Evolutionary conservation across 2,888 invertebrate genomes (phyloP).

Genomic region (Eupeodes luniger): DNA sequence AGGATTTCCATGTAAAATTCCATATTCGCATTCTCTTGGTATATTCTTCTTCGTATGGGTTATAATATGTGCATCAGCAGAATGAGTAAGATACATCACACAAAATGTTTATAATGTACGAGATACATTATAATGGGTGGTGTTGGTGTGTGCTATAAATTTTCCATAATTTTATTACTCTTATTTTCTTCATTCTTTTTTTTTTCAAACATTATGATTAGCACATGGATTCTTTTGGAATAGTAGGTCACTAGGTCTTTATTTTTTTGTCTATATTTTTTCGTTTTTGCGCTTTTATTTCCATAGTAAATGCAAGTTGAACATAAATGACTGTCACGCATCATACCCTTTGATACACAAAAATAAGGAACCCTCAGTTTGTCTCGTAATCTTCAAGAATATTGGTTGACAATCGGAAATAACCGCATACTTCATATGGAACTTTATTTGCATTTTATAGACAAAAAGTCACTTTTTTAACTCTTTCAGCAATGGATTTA

Average conservation of each 20-base stretch:
- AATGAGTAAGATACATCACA: slow-evolving; percentile 32
- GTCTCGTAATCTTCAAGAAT: too few relatives aligned
- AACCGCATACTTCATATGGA: too few relatives aligned
- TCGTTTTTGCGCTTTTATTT: background rate
- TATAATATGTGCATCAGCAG: background rate
- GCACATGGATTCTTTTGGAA: background rate
- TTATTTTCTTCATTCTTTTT: slow-evolving; percentile 12
- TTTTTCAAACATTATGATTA: background rate
- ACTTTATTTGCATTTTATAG: too few relatives aligned
- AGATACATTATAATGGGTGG: slow-evolving; percentile 4
- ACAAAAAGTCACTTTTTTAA: too few relatives aligned
- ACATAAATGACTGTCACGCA: background rate
- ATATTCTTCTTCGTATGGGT: background rate
- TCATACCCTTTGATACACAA: too few relatives aligned
- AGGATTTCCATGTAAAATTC: slow-evolving; percentile 74
- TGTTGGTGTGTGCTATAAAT: slow-evolving; percentile 66
- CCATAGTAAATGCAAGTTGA: too few relatives aligned
- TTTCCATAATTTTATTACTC: slow-evolving; percentile 54
- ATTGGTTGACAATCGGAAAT: too few relatives aligned
- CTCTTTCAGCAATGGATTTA: too few relatives aligned
- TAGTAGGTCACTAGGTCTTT: background rate
- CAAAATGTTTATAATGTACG: slow-evolving; percentile 26
- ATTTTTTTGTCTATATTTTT: background rate
- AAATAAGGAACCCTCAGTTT: too few relatives aligned
- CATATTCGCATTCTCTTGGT: slow-evolving; percentile 34